Evolutionary conservation across 2,797 vertebrate genomes (phyloP).

Genomic region (Sebastiscus albofasciatus): DNA sequence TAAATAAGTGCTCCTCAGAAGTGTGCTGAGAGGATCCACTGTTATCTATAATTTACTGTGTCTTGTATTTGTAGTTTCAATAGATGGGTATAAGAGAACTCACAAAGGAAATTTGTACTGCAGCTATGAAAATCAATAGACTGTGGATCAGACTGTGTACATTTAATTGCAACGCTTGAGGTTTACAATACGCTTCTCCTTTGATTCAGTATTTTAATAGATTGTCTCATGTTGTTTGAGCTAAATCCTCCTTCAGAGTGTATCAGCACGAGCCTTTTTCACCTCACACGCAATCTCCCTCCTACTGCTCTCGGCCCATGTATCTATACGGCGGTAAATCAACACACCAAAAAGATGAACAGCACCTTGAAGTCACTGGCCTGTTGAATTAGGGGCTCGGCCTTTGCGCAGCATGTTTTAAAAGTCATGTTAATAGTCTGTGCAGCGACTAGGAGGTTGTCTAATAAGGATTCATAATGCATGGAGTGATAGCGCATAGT

Average conservation of each 20-base stretch:
- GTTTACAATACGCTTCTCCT: conserved; percentile 44
- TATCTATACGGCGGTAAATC: conserved; percentile 13
- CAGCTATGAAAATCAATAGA: conserved; percentile 63
- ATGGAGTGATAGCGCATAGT: conserved; percentile 66
- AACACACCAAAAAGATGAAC: conserved; percentile 6
- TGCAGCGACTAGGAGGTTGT: conserved; percentile 26
- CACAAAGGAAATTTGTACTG: conserved; percentile 57
- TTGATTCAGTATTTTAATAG: conserved; percentile 48
- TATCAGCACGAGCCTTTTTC: conserved; percentile 17
- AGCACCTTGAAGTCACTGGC: conserved; percentile 19
- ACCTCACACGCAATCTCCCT: neutral
- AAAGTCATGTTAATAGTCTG: conserved; percentile 48
- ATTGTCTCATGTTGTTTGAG: conserved; percentile 37
- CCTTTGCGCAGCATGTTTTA: conserved; percentile 27
- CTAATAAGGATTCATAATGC: conserved; percentile 69
- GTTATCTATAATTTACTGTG: conserved; percentile 60
- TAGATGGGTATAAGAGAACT: conserved; percentile 47
- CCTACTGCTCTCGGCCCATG: neutral
- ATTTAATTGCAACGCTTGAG: conserved; percentile 62
- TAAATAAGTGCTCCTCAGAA: conserved; percentile 45
- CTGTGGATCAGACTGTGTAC: conserved; percentile 52
- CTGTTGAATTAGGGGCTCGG: conserved; percentile 22
- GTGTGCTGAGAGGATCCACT: conserved; percentile 36
- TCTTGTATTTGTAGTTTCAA: conserved; percentile 58
- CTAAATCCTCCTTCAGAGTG: conserved; percentile 24